Evolutionary conservation across 2,113 vertebrate genomes (phyloP), one percentile per base, ranked within the genome.

Genomic region (Turnix velox): DNA sequence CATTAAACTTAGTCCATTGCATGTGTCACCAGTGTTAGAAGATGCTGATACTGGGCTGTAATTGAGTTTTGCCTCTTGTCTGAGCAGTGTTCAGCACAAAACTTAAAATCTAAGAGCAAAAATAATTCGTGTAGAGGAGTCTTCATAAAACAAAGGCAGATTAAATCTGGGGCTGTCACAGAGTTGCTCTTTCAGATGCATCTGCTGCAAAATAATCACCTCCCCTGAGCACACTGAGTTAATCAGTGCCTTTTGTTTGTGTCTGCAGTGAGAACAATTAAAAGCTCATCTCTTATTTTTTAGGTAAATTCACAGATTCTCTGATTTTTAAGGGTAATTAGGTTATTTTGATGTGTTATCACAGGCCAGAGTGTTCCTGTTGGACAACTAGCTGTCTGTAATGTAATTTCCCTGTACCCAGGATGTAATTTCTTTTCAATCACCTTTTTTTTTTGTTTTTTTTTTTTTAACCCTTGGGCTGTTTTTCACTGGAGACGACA

Each of bases 181-280:
- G 89, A 69, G 92, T 62, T 91, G 90, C 66, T 96, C 68, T 94
- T 85, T 79, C 37, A 82, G 72, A 81, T 58, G 62, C 85, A 91
- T 97, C 93, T 97, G 88, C 92, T 93, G 92, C 89, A 95, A 68
- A 94, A 94, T 96, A 97, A 97, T 97, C 96, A 85, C 82, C 73
- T 96, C 79, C 95, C 95, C 88, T 82, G 94, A 95, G 86, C 75
- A 85, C 92, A 68, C 58, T 93, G 97, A 96, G 68, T 67, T 80
- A 83, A 95, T 91, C 90, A 93, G 25, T 61, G 55, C 58, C 62
- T 94, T 94, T 87, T 82, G 51, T 86, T 43, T 93, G 91, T 94
- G 79, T 96, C 95, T 95, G 78, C 67, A 87, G n/a, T 65, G 86
- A 83, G 94, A 94, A 93, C 92, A 93, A 93, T 97, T 98, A 96